Percentiles rank a stretch among this genome's conserved stretches.
phyloP scores from a whole-genome alignment of 2,113 vertebrate genomes.

The Notiomystis cincta region DNA sequence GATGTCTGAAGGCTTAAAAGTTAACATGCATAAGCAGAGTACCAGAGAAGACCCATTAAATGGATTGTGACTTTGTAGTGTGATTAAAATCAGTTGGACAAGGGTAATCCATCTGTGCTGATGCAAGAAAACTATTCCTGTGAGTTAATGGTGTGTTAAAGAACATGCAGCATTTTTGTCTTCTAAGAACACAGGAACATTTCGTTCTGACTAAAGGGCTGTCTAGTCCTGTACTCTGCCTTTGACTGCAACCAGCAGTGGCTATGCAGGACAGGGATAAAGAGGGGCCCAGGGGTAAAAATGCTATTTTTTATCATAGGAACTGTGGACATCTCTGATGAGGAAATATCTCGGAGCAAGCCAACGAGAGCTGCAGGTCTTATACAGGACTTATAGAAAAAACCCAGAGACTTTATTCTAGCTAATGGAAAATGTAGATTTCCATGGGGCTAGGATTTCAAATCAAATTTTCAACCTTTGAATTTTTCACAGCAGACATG shows the following conservation, averaged over 20 bases:
- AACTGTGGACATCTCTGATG: neutral
- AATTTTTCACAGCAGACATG: neutral
- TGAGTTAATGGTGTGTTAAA: conserved; percentile 54
- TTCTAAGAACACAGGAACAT: conserved; percentile 8
- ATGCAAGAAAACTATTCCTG: conserved; percentile 10
- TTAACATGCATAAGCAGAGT: neutral
- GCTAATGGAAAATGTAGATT: neutral
- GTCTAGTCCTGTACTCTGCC: neutral
- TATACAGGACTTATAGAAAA: neutral
- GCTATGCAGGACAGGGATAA: neutral
- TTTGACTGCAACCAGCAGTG: neutral
- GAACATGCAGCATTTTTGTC: neutral
- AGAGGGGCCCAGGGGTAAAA: neutral
- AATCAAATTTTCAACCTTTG: neutral
- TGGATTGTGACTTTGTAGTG: neutral
- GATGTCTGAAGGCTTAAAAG: neutral
- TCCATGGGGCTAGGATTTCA: neutral
- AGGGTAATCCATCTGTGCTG: conserved; percentile 29
- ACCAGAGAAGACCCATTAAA: neutral
- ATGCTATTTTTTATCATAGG: neutral
- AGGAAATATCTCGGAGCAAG: neutral
- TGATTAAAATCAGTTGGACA: conserved; percentile 39
- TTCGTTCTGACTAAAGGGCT: conserved; percentile 10
- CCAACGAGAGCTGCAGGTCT: neutral
- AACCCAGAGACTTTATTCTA: neutral